These are phyloP conservation scores for Chrysomallon squamiferum DNA, from an alignment of 1,140 invertebrate species.

Conservation along the genomic window DNA sequence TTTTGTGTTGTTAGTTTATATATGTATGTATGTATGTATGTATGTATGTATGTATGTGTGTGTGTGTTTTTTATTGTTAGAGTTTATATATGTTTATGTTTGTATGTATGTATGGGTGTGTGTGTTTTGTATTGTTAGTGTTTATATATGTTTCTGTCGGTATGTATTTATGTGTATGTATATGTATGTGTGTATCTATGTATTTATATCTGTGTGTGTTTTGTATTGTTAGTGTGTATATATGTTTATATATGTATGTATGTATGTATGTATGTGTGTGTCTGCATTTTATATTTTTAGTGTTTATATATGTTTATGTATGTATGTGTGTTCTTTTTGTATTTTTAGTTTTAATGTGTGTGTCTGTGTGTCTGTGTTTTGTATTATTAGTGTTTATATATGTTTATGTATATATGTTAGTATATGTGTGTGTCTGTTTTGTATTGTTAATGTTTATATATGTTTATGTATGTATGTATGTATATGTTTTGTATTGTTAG, in stretches of 20 bases:
- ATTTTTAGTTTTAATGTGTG: no score
- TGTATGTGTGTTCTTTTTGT: constrained; percentile 1
- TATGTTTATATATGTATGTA: background rate
- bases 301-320: constrained; percentile 5
- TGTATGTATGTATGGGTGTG: background rate
- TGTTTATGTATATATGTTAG: no score
- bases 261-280: constrained; percentile 1
- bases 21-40: constrained; percentile 10
- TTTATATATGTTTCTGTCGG: constrained; percentile 3
- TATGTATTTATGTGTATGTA: background rate
- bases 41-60: background rate
- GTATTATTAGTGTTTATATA: no score
- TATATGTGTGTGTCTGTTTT: no score
- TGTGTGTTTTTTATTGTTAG: constrained; percentile 1
- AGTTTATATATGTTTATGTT: background rate
- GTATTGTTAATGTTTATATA: no score
- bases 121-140: no score
- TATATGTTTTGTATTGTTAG: no score
- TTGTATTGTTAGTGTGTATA: background rate
- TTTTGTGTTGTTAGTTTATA: background rate
- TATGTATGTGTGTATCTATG: no score
- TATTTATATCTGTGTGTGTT: background rate
- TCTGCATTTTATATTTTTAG: no score
- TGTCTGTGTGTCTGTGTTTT: no score
- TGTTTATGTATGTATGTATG: no score